Base-by-base conservation (phyloP, 2,797 vertebrate species). In the Sebastiscus albofasciatus region DNA sequence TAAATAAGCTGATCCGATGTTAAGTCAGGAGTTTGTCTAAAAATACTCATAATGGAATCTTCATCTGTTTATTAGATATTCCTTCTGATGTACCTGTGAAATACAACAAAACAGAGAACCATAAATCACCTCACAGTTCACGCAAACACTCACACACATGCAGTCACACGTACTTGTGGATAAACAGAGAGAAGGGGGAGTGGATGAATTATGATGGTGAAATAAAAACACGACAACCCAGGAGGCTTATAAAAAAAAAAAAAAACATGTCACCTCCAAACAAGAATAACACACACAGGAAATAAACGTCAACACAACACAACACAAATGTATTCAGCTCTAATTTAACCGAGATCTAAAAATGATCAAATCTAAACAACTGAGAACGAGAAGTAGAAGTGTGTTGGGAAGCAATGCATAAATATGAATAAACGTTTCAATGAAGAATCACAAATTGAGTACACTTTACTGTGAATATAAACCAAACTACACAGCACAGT, bases 171-270 rank as follows among this genome's bases (percentile, higher is more conserved):
- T 22, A 54, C 18, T 18, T 39, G 69, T 56, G 60, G 64, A 79
- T 29, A 77, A 31, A 52, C 27, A 46, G 24, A 36, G n/a, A 12
- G 16, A 54, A 27, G 13, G n/a, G 5, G 18, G 74, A 56, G 73
- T 29, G 59, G 46, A 56, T 75, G 66, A 84, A 34, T 75, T 75
- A 62, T 67, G 39, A 31, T 6, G 20, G 46, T 24, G 52, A 68
- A 34, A 75, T 72, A 75, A 83, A 83, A 73, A 42, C 73, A 72
- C 8, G 58, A 68, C 58, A 75, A 61, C 49, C 79, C 62, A 34
- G 52, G 54, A 75, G 79, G 69, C 49, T 58, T 33, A 16, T 75
- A 42, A 69, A 81, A 69, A 67, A 60, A 46, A 42, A 36, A 0
- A 1, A 7, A 11, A 42, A 42, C 52, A 46, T 77, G 70, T 64